phyloP scores from a whole-genome alignment of 2,113 vertebrate genomes.

The Suricata suricatta region DNA sequence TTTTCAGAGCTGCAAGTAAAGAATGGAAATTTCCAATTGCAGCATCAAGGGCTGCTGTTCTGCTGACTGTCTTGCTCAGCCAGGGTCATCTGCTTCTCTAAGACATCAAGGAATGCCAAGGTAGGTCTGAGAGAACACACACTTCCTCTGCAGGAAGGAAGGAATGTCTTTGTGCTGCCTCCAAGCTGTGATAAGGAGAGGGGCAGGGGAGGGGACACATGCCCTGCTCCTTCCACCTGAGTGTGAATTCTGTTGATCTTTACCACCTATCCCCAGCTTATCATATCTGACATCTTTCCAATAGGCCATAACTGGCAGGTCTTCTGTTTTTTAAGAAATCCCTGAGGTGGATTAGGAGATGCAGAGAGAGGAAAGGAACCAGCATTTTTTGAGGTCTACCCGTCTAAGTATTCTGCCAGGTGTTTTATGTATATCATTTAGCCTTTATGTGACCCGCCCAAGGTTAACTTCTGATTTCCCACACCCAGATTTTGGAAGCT shows the following conservation, averaged over 20 bases:
- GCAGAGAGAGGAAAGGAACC: background rate
- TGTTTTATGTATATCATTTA: background rate
- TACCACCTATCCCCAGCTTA: slow-evolving; percentile 3
- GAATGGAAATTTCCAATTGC: slow-evolving; percentile 91
- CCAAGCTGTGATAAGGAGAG: slow-evolving; percentile 8
- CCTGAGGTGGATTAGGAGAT: background rate
- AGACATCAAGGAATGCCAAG: slow-evolving; percentile 86
- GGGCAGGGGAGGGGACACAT: slow-evolving; percentile 11
- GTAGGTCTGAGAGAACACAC: slow-evolving; percentile 76
- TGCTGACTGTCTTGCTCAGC: slow-evolving; percentile 86
- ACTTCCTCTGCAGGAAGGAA: slow-evolving; percentile 75
- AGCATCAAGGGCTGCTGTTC: slow-evolving; percentile 87
- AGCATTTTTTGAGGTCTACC: background rate
- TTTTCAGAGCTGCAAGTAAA: slow-evolving; percentile 86
- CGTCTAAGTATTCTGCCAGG: background rate
- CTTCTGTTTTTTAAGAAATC: slow-evolving; percentile 49
- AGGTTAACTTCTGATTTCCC: slow-evolving; percentile 42
- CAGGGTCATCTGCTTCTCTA: slow-evolving; percentile 86
- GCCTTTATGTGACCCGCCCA: background rate
- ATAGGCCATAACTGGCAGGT: slow-evolving; percentile 41
- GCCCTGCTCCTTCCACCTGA: slow-evolving; percentile 16
- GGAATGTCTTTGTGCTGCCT: slow-evolving; percentile 2
- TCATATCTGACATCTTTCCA: slow-evolving; percentile 30
- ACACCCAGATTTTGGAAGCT: background rate
- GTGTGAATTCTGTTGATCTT: background rate